These are phyloP conservation scores for Thalpophila matura DNA, from an alignment of 2,888 invertebrate species.

Conservation along the genomic window DNA sequence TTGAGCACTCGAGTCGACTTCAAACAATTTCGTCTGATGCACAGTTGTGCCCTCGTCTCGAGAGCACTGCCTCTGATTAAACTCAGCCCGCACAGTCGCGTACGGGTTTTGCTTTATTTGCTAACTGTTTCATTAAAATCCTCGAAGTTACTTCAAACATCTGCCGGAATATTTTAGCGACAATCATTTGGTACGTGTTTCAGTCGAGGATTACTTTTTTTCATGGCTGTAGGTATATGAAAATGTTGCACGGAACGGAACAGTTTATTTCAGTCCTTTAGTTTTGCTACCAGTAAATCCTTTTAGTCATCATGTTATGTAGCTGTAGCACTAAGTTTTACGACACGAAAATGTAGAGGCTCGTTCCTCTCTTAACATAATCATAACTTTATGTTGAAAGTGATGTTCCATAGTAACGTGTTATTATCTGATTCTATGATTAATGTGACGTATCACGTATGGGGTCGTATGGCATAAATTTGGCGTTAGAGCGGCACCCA, in stretches of 20 bases:
- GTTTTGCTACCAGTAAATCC: not conserved
- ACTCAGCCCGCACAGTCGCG: conserved; percentile 68
- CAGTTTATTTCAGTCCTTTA: conserved; percentile 16
- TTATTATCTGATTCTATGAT: conserved; percentile 57
- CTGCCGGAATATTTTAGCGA: conserved; percentile 43
- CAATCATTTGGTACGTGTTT: conserved; percentile 39
- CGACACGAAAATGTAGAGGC: conserved; percentile 11
- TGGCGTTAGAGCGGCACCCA: conserved; percentile 67
- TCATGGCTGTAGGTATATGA: conserved; percentile 8
- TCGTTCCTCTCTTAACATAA: conserved; percentile 15
- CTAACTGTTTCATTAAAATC: conserved; percentile 64
- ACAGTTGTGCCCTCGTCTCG: conserved; percentile 74
- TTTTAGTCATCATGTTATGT: not conserved
- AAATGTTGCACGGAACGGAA: not conserved
- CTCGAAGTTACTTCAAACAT: conserved; percentile 55
- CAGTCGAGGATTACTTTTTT: conserved; percentile 35
- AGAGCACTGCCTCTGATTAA: conserved; percentile 83
- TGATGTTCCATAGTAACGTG: conserved; percentile 31
- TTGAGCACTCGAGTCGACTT: conserved; percentile 70
- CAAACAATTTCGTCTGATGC: conserved; percentile 79
- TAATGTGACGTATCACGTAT: conserved; percentile 65
- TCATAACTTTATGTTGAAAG: conserved; percentile 25
- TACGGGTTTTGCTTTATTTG: conserved; percentile 73
- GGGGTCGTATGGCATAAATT: conserved; percentile 72
- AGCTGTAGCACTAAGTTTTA: conserved; percentile 7